These are phyloP conservation scores for Sussaba pulchella DNA, from an alignment of 2,888 invertebrate species.

Conservation along the genomic window DNA sequence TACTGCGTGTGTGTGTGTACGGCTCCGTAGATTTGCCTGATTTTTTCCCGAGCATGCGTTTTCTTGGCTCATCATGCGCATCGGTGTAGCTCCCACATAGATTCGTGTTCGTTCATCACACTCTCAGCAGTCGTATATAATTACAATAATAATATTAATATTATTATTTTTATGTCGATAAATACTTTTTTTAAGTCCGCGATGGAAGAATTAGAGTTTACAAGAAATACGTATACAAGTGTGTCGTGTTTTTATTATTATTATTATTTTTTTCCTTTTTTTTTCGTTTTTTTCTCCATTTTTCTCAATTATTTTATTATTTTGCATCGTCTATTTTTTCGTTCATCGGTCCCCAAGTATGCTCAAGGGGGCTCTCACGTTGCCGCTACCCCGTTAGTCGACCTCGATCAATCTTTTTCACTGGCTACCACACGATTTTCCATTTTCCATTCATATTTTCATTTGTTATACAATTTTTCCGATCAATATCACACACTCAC, in stretches of 20 bases:
- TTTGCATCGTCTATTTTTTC: slow-evolving; percentile 18
- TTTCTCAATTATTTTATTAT: too few relatives aligned
- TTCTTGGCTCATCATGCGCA: slow-evolving; percentile 47
- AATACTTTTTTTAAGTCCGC: slow-evolving; percentile 84
- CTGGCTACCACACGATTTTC: slow-evolving; percentile 36
- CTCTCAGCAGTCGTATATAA: slow-evolving; percentile 84
- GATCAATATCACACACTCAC: slow-evolving; percentile 60
- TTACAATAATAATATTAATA: slow-evolving; percentile 83
- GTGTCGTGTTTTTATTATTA: slow-evolving; percentile 81
- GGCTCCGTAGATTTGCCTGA: slow-evolving; percentile 24
- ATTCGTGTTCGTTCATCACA: slow-evolving; percentile 79
- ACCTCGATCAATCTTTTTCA: slow-evolving; percentile 51
- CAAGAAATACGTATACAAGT: slow-evolving; percentile 91
- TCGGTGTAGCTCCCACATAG: slow-evolving; percentile 65
- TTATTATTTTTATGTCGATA: slow-evolving; percentile 83
- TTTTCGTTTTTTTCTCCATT: slow-evolving; percentile 29
- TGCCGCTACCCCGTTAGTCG: slow-evolving; percentile 65
- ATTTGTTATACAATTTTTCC: slow-evolving; percentile 42
- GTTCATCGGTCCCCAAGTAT: slow-evolving; percentile 43
- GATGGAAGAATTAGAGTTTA: slow-evolving; percentile 88
- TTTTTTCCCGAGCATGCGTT: slow-evolving; percentile 62
- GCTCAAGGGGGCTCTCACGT: slow-evolving; percentile 41
- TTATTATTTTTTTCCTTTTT: slow-evolving; percentile 58
- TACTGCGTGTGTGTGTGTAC: slow-evolving; percentile 61
- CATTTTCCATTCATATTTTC: slow-evolving; percentile 36